These are phyloP conservation scores for Dinomys branickii DNA, from an alignment of 2,113 vertebrate species.

Conservation along the genomic window DNA sequence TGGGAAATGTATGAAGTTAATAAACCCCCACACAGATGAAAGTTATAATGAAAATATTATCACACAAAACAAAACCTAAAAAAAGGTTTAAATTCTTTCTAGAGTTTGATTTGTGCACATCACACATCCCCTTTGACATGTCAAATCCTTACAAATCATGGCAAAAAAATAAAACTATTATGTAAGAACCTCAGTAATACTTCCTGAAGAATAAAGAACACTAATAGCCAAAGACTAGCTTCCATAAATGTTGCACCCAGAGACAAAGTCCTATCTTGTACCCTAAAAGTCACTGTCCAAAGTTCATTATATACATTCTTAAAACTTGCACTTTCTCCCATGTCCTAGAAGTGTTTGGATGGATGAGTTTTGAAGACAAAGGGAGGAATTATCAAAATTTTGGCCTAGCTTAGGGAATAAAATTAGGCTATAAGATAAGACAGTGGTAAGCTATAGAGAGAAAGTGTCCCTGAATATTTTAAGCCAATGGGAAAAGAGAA, in stretches of 20 bases:
- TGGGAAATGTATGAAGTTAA: not conserved
- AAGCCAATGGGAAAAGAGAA: not conserved
- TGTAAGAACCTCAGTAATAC: not conserved
- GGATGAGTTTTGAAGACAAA: not conserved
- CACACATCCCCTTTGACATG: not conserved
- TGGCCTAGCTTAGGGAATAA: not conserved
- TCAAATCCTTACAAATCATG: not conserved
- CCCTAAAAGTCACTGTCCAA: not conserved
- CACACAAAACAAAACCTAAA: not conserved
- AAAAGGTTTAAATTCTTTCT: slow-evolving; percentile 16
- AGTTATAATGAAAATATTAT: not conserved
- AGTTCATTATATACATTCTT: not conserved
- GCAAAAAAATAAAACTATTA: not conserved
- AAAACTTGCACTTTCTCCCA: not conserved
- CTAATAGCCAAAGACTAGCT: not conserved
- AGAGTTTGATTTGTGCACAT: not conserved
- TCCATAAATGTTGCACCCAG: not conserved
- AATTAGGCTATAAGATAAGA: not conserved
- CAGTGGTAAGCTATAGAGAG: not conserved
- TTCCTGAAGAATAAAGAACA: not conserved
- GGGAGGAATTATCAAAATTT: not conserved
- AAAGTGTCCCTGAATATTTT: not conserved
- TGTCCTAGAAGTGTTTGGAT: not conserved
- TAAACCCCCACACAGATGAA: not conserved
- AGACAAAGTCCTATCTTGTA: not conserved